These are phyloP conservation scores for Chrysolina haemoptera DNA, from an alignment of 2,888 invertebrate genomes.

Conservation along the genomic window DNA sequence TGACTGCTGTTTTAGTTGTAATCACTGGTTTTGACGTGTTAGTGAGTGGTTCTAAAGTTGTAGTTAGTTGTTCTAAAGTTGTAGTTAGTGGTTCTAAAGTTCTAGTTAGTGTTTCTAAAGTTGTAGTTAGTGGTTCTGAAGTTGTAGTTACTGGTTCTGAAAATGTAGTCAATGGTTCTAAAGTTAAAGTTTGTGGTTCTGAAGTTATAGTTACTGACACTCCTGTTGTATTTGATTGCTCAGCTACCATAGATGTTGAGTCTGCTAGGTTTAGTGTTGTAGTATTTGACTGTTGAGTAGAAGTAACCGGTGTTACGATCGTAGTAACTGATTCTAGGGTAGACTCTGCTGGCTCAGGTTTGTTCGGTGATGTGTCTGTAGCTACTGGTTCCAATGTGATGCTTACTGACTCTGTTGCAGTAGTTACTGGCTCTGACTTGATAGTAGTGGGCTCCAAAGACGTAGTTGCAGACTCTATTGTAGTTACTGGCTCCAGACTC, in stretches of 20 bases:
- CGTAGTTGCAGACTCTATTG: slow-evolving; percentile 23
- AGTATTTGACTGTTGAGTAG: slow-evolving; percentile 7
- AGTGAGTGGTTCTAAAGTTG: neutral
- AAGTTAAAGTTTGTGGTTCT: neutral
- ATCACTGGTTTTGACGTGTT: neutral
- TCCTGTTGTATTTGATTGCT: neutral
- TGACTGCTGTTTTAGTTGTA: neutral
- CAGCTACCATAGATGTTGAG: slow-evolving; percentile 23
- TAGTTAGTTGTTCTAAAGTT: neutral
- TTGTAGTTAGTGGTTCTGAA: slow-evolving; percentile 1
- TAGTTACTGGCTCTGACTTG: slow-evolving; percentile 21
- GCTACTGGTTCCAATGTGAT: too few relatives aligned
- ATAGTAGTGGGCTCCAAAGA: neutral
- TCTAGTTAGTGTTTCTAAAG: neutral
- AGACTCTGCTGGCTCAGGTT: neutral
- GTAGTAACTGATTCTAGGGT: neutral
- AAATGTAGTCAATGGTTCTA: neutral
- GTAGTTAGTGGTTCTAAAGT: neutral
- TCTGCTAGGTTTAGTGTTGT: too few relatives aligned
- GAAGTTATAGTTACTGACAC: neutral
- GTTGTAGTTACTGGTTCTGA: slow-evolving; percentile 18
- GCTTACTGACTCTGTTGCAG: slow-evolving; percentile 11
- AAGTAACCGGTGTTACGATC: neutral
- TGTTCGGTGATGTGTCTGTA: too few relatives aligned
- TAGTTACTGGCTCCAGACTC: slow-evolving; percentile 17